phyloP scores from a whole-genome alignment of 1,140 invertebrate species.

The Aradophagus sp. region DNA sequence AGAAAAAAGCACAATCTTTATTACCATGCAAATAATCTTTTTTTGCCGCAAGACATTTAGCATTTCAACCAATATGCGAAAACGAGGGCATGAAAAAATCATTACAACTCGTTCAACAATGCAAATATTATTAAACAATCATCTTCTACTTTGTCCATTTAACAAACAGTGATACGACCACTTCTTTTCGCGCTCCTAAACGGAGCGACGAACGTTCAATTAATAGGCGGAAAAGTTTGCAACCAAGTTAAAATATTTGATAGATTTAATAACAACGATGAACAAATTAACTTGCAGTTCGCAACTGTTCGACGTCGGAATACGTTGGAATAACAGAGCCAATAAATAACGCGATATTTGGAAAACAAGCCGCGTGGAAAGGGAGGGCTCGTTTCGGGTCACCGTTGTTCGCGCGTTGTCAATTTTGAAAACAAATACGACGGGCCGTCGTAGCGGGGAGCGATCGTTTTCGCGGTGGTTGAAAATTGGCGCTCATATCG shows the following conservation, averaged over 20 bases:
- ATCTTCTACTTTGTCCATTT: too few relatives aligned
- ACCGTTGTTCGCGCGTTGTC: slow-evolving; percentile 9
- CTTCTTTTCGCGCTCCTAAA: background rate
- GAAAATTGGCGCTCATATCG: slow-evolving; percentile 9
- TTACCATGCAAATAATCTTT: too few relatives aligned
- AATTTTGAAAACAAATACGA: too few relatives aligned
- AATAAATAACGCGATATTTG: slow-evolving; percentile 13
- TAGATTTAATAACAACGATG: slow-evolving; percentile 10
- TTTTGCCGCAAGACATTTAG: too few relatives aligned
- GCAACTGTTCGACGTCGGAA: slow-evolving; percentile 3
- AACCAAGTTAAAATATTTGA: slow-evolving; percentile 6
- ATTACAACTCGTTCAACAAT: too few relatives aligned
- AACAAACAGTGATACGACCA: too few relatives aligned
- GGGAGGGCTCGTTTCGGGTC: slow-evolving; percentile 11
- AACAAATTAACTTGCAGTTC: slow-evolving; percentile 16
- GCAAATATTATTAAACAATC: too few relatives aligned
- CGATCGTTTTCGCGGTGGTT: too few relatives aligned
- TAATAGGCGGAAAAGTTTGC: slow-evolving; percentile 10
- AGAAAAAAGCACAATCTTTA: too few relatives aligned
- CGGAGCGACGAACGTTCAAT: slow-evolving; percentile 11
- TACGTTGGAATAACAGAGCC: slow-evolving; percentile 1
- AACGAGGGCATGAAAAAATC: too few relatives aligned
- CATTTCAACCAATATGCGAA: too few relatives aligned
- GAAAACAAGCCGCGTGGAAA: background rate
- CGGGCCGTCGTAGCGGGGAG: too few relatives aligned